Base-by-base conservation (phyloP, 2,113 vertebrate genomes). In the Anoplopoma fimbria region DNA sequence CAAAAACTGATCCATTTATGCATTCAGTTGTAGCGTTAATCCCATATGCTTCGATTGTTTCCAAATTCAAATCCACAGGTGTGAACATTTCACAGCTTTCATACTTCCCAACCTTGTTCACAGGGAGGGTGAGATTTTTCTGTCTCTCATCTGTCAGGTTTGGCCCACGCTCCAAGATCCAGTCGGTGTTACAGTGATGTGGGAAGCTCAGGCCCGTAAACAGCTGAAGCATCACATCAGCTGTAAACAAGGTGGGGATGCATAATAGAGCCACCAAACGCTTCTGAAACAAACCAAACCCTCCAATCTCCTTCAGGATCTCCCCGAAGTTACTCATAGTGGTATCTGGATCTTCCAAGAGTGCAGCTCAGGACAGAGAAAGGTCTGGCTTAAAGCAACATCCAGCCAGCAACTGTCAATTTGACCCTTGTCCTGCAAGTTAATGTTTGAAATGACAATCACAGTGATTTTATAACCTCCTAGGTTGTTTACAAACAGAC, bases 211-310 rank as follows among this genome's bases (percentile, higher is more conserved):
- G 14, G 1, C 94, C 95, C 75, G 94, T 94, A 38, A 98, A 99
- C 17, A 98, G 89, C 38, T 98, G 97, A 3, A 87, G 58, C 2
- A 98, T 97, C 76, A 97, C 87, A 65, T 96, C 96, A 61, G 94
- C 80, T 0, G 71, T 14, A 85, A 94, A 88, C 86, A 94, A 21
- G 75, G 86, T 58, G 90, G 95, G 93, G 38, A 97, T 14, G 47
- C 93, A 83, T 9, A 96, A 75, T 0, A 93, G 62, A 21, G 95
- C 67, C 53, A 97, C 79, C 69, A 98, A 63, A 51, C 89, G 77
- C 53, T 95, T 91, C 91, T 99, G 97, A 75, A 97, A 98, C 0
- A 79, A 75, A 21, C 97, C 96, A 36, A 97, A 98, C 72, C 95
- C 96, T 0, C 96, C 97, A 0, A 96, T 84, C n/a, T 93, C 94